phyloP scores from a whole-genome alignment of 2,888 invertebrate species.

The Adelognathus sp. region DNA sequence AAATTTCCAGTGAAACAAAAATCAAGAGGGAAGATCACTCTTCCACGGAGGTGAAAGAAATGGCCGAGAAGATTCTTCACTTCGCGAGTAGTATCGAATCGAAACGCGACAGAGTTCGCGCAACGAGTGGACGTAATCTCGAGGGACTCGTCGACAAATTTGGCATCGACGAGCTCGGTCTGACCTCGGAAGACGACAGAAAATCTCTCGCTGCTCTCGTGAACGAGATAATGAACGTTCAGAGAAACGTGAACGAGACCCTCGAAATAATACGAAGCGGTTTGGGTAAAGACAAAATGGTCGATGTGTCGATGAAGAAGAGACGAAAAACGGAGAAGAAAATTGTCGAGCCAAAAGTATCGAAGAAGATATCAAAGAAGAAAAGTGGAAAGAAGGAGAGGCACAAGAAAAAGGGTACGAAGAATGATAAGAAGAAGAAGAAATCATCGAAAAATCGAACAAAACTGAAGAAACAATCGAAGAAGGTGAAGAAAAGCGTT shows the following conservation, averaged over 20 bases:
- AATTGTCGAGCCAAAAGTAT: conserved; percentile 12
- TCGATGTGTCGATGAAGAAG: not conserved
- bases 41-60: conserved; percentile 42
- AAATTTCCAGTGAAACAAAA: not conserved
- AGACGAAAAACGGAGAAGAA: conserved; percentile 29
- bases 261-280: conserved; percentile 63
- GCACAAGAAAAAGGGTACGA: not conserved
- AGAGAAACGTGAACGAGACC: conserved; percentile 67
- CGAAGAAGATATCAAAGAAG: not conserved
- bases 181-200: conserved; percentile 62
- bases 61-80: conserved; percentile 60
- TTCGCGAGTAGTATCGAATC: conserved; percentile 57
- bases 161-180: conserved; percentile 59
- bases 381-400: conserved; percentile 2
- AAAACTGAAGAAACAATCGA: conserved; percentile 10
- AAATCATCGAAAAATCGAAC: conserved; percentile 22
- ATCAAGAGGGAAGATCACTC: conserved; percentile 49
- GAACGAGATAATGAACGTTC: conserved; percentile 62
- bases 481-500: conserved; percentile 45
- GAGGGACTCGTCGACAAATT: conserved; percentile 54
- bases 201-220: conserved; percentile 60
- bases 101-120: not conserved
- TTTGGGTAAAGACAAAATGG: conserved; percentile 36
- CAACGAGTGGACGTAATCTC: not conserved
- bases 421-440: conserved; percentile 3